phyloP scores from a whole-genome alignment of 2,888 invertebrate genomes.

The Leucophenga maculata region DNA sequence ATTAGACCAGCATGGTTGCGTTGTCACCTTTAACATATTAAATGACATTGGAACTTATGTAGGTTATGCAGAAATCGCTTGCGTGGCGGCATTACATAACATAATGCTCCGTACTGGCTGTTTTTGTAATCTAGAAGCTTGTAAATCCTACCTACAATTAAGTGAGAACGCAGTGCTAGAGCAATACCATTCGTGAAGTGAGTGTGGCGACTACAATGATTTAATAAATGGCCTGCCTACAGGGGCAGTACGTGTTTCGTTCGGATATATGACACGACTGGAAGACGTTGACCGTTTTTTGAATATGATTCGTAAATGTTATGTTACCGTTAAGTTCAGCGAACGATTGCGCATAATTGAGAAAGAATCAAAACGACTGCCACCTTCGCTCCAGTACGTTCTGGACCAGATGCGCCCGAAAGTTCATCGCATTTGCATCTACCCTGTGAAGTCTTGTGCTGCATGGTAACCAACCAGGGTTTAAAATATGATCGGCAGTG shows the following conservation, averaged over 20 bases:
- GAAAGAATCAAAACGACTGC: constrained; percentile 48
- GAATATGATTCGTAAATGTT: constrained; percentile 83
- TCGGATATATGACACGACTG: constrained; percentile 89
- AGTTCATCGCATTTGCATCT: constrained; percentile 78
- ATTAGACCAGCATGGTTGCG: constrained; percentile 82
- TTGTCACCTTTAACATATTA: constrained; percentile 90
- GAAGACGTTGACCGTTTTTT: constrained; percentile 82
- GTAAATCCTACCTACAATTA: constrained; percentile 84
- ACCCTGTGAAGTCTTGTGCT: constrained; percentile 93
- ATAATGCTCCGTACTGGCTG: constrained; percentile 94
- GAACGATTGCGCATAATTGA: constrained; percentile 54
- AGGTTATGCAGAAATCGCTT: constrained; percentile 93
- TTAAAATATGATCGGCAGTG: constrained; percentile 92
- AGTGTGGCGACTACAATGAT: constrained; percentile 92
- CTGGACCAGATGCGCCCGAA: constrained; percentile 52
- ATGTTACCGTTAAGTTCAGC: constrained; percentile 72
- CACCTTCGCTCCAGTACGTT: constrained; percentile 56
- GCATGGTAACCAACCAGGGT: constrained; percentile 83
- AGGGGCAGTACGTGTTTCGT: constrained; percentile 92
- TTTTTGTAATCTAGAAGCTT: constrained; percentile 97
- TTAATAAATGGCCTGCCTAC: constrained; percentile 90
- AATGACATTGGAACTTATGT: constrained; percentile 84
- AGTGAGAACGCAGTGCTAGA: constrained; percentile 80
- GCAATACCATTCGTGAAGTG: constrained; percentile 89
- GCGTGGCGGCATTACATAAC: constrained; percentile 88